A percentile compares a stretch with the other conserved stretches of the same genome.
Evolutionary conservation across 1,140 invertebrate species (phyloP).

Genomic region (Leptinotarsa undecemlineata): DNA sequence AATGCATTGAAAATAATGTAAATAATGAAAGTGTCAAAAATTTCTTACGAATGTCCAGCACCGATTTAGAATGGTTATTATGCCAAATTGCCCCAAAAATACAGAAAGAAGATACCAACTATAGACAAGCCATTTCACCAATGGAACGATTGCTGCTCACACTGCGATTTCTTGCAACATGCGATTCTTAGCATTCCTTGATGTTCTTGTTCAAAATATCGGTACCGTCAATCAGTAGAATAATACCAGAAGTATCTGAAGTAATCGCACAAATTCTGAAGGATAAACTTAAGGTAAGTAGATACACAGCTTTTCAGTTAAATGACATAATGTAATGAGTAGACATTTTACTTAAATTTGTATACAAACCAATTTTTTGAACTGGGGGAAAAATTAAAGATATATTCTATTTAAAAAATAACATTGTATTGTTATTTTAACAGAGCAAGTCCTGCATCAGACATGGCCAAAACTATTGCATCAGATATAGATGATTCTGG

Average conservation of each 20-base stretch:
- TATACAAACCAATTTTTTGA: too few relatives aligned
- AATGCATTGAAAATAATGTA: too few relatives aligned
- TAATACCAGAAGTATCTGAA: background rate
- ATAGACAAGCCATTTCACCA: background rate
- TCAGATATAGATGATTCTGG: too few relatives aligned
- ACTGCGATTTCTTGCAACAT: background rate
- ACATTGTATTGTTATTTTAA: too few relatives aligned
- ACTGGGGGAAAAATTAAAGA: too few relatives aligned
- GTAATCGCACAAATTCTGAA: background rate
- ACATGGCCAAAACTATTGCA: too few relatives aligned
- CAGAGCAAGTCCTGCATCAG: too few relatives aligned
- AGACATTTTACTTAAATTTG: too few relatives aligned
- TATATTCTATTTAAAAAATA: too few relatives aligned
- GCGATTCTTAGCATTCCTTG: background rate
- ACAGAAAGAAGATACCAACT: background rate
- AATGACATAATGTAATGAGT: too few relatives aligned
- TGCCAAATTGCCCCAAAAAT: background rate
- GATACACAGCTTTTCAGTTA: background rate
- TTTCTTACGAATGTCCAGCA: conserved; percentile 2
- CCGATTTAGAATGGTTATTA: background rate
- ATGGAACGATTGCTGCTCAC: conserved; percentile 2
- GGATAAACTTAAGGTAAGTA: background rate
- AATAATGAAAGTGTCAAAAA: conserved; percentile 1
- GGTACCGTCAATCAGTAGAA: conserved; percentile 7
- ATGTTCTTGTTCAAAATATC: background rate